Conservation (phyloP, 1,140 invertebrate genomes). For the Drosophila varians region DNA sequence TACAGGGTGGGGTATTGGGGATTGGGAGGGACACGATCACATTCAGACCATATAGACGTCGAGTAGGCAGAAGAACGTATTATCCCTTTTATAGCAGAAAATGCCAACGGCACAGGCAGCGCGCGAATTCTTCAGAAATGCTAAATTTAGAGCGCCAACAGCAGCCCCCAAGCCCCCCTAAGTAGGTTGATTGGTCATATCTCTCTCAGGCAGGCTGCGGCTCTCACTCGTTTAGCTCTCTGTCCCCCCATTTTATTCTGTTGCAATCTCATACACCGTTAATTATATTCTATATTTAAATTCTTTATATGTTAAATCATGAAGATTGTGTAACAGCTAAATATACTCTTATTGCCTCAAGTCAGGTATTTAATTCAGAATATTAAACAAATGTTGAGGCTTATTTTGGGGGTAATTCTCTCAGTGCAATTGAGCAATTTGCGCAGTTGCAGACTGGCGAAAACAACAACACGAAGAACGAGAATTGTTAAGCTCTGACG, state of each 20-base stretch:
- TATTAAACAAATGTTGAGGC: background rate
- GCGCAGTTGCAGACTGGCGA: constrained; percentile 68
- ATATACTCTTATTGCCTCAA: too few relatives aligned
- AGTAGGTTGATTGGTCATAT: constrained; percentile 83
- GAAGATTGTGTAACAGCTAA: background rate
- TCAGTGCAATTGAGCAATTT: constrained; percentile 56
- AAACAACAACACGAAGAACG: constrained; percentile 36
- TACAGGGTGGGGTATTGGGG: background rate
- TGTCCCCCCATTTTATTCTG: background rate
- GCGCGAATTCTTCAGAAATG: constrained; percentile 71
- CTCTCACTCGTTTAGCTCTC: constrained; percentile 2
- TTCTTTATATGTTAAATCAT: background rate
- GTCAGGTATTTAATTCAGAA: background rate
- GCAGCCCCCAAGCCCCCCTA: constrained; percentile 50
- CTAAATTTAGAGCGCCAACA: constrained; percentile 75
- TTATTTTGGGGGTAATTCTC: background rate
- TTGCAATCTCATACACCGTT: background rate
- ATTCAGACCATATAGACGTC: constrained; percentile 10
- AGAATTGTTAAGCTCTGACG: constrained; percentile 24
- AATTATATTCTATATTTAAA: background rate
- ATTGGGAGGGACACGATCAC: background rate
- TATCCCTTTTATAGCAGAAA: constrained; percentile 79
- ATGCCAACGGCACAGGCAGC: constrained; percentile 65
- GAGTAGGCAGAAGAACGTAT: constrained; percentile 52
- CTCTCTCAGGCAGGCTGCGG: too few relatives aligned